Evolutionary conservation across 1,140 invertebrate species (phyloP).

Genomic region (Zaprionus nigranus): DNA sequence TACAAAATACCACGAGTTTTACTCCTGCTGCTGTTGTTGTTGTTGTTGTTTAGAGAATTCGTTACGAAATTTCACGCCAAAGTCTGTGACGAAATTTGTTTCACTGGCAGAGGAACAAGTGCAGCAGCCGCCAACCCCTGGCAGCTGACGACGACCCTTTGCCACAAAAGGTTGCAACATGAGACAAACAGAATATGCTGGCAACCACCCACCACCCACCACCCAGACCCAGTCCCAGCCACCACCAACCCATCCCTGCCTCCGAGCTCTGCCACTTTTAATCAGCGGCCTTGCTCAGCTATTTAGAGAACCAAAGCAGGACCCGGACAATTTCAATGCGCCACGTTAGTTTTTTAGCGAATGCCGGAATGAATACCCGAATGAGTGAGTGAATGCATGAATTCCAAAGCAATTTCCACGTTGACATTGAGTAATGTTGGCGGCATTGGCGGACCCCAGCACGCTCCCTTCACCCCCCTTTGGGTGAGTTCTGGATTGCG

Average conservation of each 20-base stretch:
- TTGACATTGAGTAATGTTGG: conserved; percentile 83
- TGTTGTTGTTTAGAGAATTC: conserved; percentile 73
- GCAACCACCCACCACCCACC: conserved; percentile 4
- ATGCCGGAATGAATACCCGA: conserved; percentile 19
- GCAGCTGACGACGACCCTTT: conserved; percentile 26
- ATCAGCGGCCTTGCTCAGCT: conserved; percentile 79
- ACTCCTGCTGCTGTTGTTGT: background rate
- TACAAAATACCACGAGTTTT: conserved; percentile 64
- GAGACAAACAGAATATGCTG: conserved; percentile 48
- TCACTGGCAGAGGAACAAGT: conserved; percentile 53
- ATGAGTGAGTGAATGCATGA: conserved; percentile 71
- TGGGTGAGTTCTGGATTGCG: conserved; percentile 12
- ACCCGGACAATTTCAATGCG: conserved; percentile 69
- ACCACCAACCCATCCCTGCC: conserved; percentile 36
- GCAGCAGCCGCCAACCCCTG: conserved; percentile 57
- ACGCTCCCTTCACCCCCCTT: conserved; percentile 13
- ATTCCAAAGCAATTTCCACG: conserved; percentile 82
- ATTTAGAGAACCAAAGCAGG: conserved; percentile 59
- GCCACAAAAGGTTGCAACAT: conserved; percentile 67
- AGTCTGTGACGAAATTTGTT: conserved; percentile 79
- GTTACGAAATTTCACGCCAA: conserved; percentile 84
- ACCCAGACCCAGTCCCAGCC: background rate
- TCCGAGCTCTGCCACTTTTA: conserved; percentile 70
- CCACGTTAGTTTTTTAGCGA: conserved; percentile 58
- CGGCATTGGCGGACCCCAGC: conserved; percentile 63